Percentiles rank a stretch among this genome's conserved stretches.
These are phyloP conservation scores for Perognathus longimembris DNA, from an alignment of 2,113 vertebrate genomes.

Conservation along the genomic window DNA sequence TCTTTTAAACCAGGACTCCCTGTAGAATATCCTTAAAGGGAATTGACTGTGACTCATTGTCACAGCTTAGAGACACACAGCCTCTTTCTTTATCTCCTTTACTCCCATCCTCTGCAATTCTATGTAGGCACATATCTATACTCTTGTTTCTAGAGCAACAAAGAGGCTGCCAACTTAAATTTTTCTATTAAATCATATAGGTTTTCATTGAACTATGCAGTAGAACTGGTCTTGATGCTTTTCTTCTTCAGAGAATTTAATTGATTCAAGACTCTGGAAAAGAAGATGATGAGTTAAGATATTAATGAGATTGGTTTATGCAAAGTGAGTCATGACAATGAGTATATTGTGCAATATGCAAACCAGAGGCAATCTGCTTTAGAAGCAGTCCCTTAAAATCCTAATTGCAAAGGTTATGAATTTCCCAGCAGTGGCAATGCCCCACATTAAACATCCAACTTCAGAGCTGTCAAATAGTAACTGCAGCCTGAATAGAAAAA, in stretches of 20 bases:
- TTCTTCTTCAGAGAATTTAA: conserved; percentile 85
- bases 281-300: conserved; percentile 81
- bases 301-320: conserved; percentile 86
- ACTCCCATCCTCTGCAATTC: not conserved
- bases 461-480: conserved; percentile 19
- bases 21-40: not conserved
- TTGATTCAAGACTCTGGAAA: conserved; percentile 80
- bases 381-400: conserved; percentile 67
- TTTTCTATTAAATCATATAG: conserved; percentile 79
- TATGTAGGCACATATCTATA: not conserved
- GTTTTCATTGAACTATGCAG: conserved; percentile 81
- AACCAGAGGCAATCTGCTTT: conserved; percentile 67
- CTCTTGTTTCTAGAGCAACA: conserved; percentile 43
- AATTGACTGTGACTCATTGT: not conserved
- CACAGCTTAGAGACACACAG: not conserved
- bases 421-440: not conserved
- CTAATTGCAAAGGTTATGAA: conserved; percentile 66
- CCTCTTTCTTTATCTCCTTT: conserved; percentile 11
- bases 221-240: conserved; percentile 71
- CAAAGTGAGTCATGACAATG: conserved; percentile 81
- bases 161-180: conserved; percentile 73
- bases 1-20: not conserved
- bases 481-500: conserved; percentile 11
- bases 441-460: conserved; percentile 17
- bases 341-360: conserved; percentile 83